phyloP scores from a whole-genome alignment of 1,140 invertebrate genomes.

The Xylocopa sonorina region DNA sequence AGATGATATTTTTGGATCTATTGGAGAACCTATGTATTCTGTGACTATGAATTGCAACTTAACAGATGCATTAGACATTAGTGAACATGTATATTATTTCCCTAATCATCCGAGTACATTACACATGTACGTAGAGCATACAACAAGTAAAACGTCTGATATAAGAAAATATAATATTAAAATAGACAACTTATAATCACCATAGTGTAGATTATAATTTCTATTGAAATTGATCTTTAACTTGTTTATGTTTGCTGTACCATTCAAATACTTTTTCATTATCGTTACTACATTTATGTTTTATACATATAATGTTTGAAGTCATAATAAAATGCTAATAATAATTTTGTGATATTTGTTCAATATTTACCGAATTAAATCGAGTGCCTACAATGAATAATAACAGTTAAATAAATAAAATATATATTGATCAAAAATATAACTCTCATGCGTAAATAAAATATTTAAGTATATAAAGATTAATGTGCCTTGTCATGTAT shows the following conservation, averaged over 20 bases:
- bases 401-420: neutral
- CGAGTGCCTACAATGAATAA: neutral
- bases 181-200: neutral
- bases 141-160: neutral
- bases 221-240: neutral
- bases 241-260: too few relatives aligned
- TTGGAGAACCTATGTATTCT: slow-evolving; percentile 62
- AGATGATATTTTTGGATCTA: slow-evolving; percentile 64
- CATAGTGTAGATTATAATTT: neutral
- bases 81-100: slow-evolving; percentile 55
- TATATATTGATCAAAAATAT: neutral
- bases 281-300: neutral
- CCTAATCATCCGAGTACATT: slow-evolving; percentile 48
- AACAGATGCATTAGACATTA: neutral
- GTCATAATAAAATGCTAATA: neutral
- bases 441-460: too few relatives aligned
- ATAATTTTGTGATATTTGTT: neutral
- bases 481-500: too few relatives aligned
- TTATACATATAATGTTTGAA: neutral
- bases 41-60: slow-evolving; percentile 7
- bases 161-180: slow-evolving; percentile 6
- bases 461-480: too few relatives aligned
- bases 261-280: neutral
- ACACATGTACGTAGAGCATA: slow-evolving; percentile 32
- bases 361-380: neutral